Base-by-base conservation (phyloP, 2,888 invertebrate genomes). In the Ormyrus thymus region DNA sequence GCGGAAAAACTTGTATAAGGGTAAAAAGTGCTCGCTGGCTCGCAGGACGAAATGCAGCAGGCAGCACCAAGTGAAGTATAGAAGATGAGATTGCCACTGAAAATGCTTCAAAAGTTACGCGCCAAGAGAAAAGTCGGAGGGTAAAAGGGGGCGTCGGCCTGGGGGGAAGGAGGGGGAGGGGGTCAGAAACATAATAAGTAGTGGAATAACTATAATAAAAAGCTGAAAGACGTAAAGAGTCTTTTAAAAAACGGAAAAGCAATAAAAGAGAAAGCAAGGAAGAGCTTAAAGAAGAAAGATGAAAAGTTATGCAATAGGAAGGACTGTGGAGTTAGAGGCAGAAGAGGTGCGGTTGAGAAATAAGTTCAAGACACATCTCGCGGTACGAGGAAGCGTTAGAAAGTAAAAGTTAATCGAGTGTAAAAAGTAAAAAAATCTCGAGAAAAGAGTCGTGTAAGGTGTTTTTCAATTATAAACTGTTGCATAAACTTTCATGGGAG, bases 191-290 rank as follows among this genome's bases (percentile, higher is more conserved):
- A 80, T 80, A 73, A 76, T 76, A 80, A 79, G 79, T 76, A 69
- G 76, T 62, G 69, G 72, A 46, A 80, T 76, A 76, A 79, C 76
- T 73, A 76, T 80, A 80, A 72, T 71, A 80, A 80, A 80, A 80
- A 76, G 72, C 62, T 76, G 69, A 76, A 76, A 80, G 76, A 80
- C 72, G 53, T 76, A 80, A 80, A 73, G 76, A 76, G 68, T 73
- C 72, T 80, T 80, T 75, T 62, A 79, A 79, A 79, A 79, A 79
- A 71, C 59, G 51, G 66, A 56, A 72, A 69, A 68, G 72, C 51
- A 76, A 76, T 68, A 76, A 80, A 76, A 68, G 66, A 79, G 62
- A 75, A 75, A 61, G 68, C 56, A 62, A 46, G 76, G 69, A 70
- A 74, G 58, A 75, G 65, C 64, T 70, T 75, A 72, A 80, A 80